Conservation (phyloP, 2,888 invertebrate genomes). For the Orthosia gothica region DNA sequence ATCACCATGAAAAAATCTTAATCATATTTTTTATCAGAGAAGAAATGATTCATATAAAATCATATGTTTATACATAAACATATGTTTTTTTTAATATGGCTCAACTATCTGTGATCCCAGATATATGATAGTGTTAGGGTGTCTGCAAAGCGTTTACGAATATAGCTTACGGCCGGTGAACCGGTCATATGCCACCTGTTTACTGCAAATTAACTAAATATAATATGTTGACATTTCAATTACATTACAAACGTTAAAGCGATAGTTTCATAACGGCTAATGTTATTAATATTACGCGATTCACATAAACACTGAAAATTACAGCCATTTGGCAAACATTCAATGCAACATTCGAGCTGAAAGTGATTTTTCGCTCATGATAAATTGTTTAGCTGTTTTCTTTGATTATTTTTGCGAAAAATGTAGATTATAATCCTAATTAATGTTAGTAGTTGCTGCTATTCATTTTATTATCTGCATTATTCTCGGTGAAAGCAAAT, state of each 20-base stretch:
- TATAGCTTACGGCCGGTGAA: constrained; percentile 72
- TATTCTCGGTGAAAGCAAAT: neutral
- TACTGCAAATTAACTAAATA: constrained; percentile 68
- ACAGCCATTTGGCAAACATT: constrained; percentile 41
- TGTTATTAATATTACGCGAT: constrained; percentile 35
- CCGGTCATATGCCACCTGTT: constrained; percentile 78
- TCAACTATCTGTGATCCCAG: too few relatives aligned
- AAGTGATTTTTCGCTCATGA: neutral
- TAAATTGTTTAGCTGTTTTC: neutral
- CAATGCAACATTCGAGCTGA: constrained; percentile 23
- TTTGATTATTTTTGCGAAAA: neutral
- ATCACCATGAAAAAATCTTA: too few relatives aligned
- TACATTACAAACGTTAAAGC: constrained; percentile 33
- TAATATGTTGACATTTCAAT: constrained; percentile 57
- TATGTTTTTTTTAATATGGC: too few relatives aligned
- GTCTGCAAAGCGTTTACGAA: constrained; percentile 66
- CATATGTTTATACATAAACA: too few relatives aligned
- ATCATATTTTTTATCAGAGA: too few relatives aligned
- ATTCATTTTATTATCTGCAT: neutral
- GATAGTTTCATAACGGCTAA: constrained; percentile 45
- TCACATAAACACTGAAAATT: constrained; percentile 32
- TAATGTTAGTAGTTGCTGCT: neutral
- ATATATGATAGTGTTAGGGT: too few relatives aligned
- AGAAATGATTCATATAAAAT: too few relatives aligned
- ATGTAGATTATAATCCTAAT: neutral